Evolutionary conservation across 2,888 invertebrate species (phyloP), one percentile per base, ranked within the genome.

Genomic region (Plebejus melissa): DNA sequence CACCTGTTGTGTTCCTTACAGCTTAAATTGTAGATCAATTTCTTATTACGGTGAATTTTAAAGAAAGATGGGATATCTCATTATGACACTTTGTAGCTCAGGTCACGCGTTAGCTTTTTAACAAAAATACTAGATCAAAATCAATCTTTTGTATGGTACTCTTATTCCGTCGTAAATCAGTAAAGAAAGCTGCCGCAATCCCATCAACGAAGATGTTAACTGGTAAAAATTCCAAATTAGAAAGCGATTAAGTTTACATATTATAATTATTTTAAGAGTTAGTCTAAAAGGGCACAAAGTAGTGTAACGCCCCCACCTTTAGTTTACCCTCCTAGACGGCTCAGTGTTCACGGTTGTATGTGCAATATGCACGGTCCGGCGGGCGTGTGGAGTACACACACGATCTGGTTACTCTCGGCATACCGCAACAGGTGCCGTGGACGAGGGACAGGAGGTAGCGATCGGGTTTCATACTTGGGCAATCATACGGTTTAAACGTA

Each of bases 321-420:
- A 54, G 16, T 54, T 54, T 4, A 54, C 54, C 54, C 54, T 22
- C 58, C 22, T 22, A 58, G n/a, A 58, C 58, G 16, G 54, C 41
- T 41, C 54, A 54, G 58, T 36, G 65, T 65, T 60, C 60, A 60
- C 60, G 65, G 32, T 4, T 32, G 13, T 65, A 65, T 36, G 65
- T 65, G 65, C 65, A 65, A 36, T 36, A 65, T 65, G 65, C 32
- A 65, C 65, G 32, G 65, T 65, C 32, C 28, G 28, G 60, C 60
- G 60, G 32, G 32, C 72, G 72, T 54, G 50, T 1, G 6, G 50
- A 22, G 80, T 80, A 80, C 79, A 79, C 80, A 79, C 65, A 75
- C 78, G 77, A 76, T 79, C 78, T 80, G 79, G 81, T 83, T 82
- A 80, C 81, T 81, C 78, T 80, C 77, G 78, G 79, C 83, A 83